Evolutionary conservation across 2,113 vertebrate genomes (phyloP).

Genomic region (Greenwoodochromis staneri): DNA sequence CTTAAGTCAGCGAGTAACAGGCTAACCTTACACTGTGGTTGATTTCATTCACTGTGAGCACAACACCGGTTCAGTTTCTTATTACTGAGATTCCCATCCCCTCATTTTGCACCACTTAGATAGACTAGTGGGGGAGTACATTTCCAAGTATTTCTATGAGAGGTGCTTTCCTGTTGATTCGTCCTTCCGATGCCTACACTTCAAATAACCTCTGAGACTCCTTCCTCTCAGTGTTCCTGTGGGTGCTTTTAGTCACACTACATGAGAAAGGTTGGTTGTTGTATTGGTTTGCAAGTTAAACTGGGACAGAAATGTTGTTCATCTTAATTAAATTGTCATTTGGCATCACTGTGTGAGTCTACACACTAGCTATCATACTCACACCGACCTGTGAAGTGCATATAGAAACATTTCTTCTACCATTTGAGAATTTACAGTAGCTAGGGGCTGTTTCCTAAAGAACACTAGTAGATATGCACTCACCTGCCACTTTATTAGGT

Average conservation of each 20-base stretch:
- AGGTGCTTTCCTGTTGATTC: background rate
- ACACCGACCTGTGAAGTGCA: background rate
- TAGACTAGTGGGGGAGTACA: background rate
- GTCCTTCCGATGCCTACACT: background rate
- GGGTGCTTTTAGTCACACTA: background rate
- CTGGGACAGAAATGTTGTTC: accelerated
- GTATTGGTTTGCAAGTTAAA: background rate
- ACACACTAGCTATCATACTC: background rate
- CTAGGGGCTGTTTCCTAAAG: background rate
- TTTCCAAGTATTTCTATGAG: background rate
- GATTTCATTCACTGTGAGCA: background rate
- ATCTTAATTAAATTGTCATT: background rate
- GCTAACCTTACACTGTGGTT: background rate
- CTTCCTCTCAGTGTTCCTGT: background rate
- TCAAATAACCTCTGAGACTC: background rate
- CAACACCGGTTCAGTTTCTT: background rate
- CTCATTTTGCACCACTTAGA: background rate
- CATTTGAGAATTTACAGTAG: background rate
- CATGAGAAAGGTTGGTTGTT: background rate
- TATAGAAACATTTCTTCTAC: background rate
- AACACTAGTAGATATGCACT: background rate
- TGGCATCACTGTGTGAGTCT: background rate
- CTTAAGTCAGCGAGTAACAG: background rate
- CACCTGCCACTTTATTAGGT: background rate
- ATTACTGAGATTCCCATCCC: background rate